Conservation (phyloP, 2,888 invertebrate species). For the Mythimna albipuncta region DNA sequence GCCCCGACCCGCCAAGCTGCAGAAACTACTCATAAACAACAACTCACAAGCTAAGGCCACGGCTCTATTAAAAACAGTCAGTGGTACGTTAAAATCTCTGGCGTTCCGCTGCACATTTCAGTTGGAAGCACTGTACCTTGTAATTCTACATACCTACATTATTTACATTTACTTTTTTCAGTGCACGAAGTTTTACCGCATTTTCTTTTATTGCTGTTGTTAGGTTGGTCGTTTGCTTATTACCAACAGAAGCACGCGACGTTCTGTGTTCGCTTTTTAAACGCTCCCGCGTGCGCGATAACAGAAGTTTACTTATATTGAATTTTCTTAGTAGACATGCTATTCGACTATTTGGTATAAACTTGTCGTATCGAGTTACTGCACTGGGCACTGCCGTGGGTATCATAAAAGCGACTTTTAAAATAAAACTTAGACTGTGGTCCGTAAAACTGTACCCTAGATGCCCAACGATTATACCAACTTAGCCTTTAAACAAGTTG, state of each 20-base stretch:
- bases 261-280: conserved; percentile 50
- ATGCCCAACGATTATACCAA: background rate
- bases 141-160: conserved; percentile 52
- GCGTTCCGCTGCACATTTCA: conserved; percentile 75
- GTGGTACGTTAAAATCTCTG: conserved; percentile 63
- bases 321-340: conserved; percentile 47
- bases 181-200: conserved; percentile 38
- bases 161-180: conserved; percentile 56
- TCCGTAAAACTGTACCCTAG: conserved; percentile 11
- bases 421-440: background rate
- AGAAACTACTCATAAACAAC: conserved; percentile 67
- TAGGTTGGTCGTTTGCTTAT: conserved; percentile 46
- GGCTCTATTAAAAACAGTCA: conserved; percentile 72
- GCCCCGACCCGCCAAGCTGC: conserved; percentile 43
- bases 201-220: conserved; percentile 53
- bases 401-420: conserved; percentile 17
- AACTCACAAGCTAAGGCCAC: conserved; percentile 61
- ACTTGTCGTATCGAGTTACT: conserved; percentile 26
- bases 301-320: conserved; percentile 35
- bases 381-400: conserved; percentile 21
- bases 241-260: conserved; percentile 48
- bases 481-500: conserved; percentile 4
- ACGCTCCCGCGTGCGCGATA: conserved; percentile 51
- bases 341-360: conserved; percentile 38
- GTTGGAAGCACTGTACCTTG: conserved; percentile 62